Base-by-base conservation (phyloP, 2,888 invertebrate genomes). In the Asteroscopus sphinx region DNA sequence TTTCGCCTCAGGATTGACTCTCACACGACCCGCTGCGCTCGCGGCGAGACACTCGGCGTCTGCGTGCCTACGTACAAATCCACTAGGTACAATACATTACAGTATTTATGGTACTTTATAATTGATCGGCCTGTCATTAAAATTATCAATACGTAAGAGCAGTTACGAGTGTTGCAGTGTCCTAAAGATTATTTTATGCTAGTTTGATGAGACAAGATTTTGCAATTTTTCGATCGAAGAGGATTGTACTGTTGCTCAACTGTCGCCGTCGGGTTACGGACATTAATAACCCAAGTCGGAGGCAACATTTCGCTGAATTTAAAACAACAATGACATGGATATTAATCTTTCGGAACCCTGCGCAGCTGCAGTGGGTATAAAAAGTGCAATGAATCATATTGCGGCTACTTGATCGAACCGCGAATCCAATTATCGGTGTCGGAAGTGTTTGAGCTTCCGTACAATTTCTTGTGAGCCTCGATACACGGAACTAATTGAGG, bases 401-500 rank as follows among this genome's bases (percentile, higher is more conserved):
- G 76, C 71, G 68, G 75, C 75, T 73, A 68, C 74, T 75, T 76
- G 73, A 75, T 77, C 73, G 76, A 72, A 62, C 74, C 58, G 73
- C 77, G 67, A 80, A 78, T 82, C 68, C 79, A 88, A 87, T 88
- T 87, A 84, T 65, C 68, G 72, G 77, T 73, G 83, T 87, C 81
- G 88, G 87, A 90, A 90, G 88, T 74, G 80, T 75, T 49, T 58
- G 30, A 51, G 77, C 78, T 91, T 90, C 91, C 91, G 86, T 60
- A 76, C 77, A 82, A 83, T 87, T 90, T 87, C 85, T 82, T 82
- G 79, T 71, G 46, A 68, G 42, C 75, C 74, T 73, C 77, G 74
- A 71, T 64, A 83, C 64, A 80, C 85, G 88, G 87, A 88, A 79
- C 71, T 64, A 59, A 61, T 61, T 51, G 76, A 78, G 76, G 77